Base-by-base conservation (phyloP, 1,140 invertebrate species). In the Drosophila oshimai region DNA sequence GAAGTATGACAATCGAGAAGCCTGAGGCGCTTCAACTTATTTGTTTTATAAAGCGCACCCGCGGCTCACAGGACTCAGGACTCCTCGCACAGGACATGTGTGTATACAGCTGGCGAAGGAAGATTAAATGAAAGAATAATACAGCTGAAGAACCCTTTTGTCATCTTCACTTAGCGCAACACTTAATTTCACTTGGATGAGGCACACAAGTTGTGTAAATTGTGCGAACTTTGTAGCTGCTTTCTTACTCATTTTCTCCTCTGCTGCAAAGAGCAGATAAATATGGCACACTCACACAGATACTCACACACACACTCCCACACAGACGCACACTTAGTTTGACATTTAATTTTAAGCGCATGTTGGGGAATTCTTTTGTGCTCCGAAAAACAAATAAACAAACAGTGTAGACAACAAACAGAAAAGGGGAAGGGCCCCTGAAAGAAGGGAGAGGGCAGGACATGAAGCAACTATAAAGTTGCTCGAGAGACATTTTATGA, bases 341-440 rank as follows among this genome's bases (percentile, higher is more conserved):
- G 80, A 89, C 84, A 89, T 89, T 89, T 89, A 89, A 89, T 86
- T 84, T 89, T 86, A 89, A 89, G 86, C 86, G 76, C 84, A 89
- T 89, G 86, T 89, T 86, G 65, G 86, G 86, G 86, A 89, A 89
- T 89, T 87, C 81, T 87, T 86, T 86, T 86, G 81, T 81, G 81
- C 46, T 65, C 81, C 62, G 60, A 81, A 86, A 80, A 86, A 76
- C 81, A 87, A 87, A 87, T 87, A 87, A 87, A 87, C 81, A 87
- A 87, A 87, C 76, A 70, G 61, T 31, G 74, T 15, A 76, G 61
- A 67, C 58, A 81, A 76, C 78, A 69, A 71, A 72, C 77, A 71
- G 41, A 53, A 61, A 45, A 67, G 33, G 33, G 17, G 29, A 31
- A 12, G 45, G 18, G 3, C 36, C 6, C 36, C 13, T 3, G n/a